Conservation (phyloP, 2,113 vertebrate species). For the Corythornis madagascariensis region DNA sequence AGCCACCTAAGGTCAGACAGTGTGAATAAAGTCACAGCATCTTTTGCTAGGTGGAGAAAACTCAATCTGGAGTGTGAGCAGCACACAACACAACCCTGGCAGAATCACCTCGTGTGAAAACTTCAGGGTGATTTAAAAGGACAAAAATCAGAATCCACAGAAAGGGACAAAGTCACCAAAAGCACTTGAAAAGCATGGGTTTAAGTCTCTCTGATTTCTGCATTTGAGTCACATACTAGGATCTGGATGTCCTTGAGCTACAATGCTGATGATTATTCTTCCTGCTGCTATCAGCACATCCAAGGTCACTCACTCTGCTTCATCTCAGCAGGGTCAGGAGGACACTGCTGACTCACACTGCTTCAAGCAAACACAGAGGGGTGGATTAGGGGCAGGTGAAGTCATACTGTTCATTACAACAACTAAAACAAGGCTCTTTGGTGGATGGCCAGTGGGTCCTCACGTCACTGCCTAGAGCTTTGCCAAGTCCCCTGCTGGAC, state of each 20-base stretch:
- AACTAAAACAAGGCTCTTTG: neutral
- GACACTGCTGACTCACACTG: conserved; percentile 43
- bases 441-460: neutral
- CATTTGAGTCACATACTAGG: conserved; percentile 15
- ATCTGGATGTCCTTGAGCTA: conserved; percentile 39
- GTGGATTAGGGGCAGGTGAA: neutral
- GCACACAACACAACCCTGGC: neutral
- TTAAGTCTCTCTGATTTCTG: neutral
- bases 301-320: conserved; percentile 32
- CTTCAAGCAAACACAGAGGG: neutral
- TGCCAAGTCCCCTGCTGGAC: neutral
- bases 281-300: conserved; percentile 42
- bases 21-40: neutral
- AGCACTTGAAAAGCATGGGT: neutral
- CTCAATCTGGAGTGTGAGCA: neutral
- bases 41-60: neutral
- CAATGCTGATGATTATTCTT: neutral
- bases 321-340: conserved; percentile 34
- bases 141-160: neutral
- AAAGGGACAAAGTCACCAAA: neutral
- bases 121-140: neutral
- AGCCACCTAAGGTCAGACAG: neutral
- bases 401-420: neutral
- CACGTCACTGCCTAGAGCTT: neutral
- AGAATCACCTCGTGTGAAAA: neutral